A percentile compares a stretch with the other conserved stretches of the same genome.
Conservation (phyloP, 1,140 invertebrate species). For the Dendrolimus punctatus region DNA sequence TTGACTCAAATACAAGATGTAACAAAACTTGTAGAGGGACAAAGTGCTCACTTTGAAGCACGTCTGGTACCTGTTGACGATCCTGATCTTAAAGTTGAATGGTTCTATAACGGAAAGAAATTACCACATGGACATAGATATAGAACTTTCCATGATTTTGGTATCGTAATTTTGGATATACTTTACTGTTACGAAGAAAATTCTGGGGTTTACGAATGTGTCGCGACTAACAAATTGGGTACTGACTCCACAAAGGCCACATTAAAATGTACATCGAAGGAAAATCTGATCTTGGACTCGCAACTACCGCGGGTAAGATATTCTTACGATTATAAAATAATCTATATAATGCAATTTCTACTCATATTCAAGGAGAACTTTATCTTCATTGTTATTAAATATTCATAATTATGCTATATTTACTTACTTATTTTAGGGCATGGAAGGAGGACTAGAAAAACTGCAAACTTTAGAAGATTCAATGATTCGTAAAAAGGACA, state of each 20-base stretch:
- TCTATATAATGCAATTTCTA: slow-evolving; percentile 2
- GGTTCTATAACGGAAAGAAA: slow-evolving; percentile 95
- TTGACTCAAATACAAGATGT: slow-evolving; percentile 89
- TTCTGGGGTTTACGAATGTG: slow-evolving; percentile 93
- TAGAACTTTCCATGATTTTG: slow-evolving; percentile 97
- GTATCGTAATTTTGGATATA: slow-evolving; percentile 96
- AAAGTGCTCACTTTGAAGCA: slow-evolving; percentile 95
- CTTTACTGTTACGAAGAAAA: slow-evolving; percentile 98
- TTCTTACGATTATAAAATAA: neutral
- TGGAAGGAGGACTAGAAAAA: slow-evolving; percentile 94
- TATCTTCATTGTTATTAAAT: neutral
- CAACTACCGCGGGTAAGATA: slow-evolving; percentile 87
- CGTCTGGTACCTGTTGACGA: slow-evolving; percentile 92
- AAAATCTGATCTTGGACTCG: slow-evolving; percentile 94
- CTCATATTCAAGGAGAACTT: neutral
- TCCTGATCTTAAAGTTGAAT: slow-evolving; percentile 94
- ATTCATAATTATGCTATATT: too few species aligned
- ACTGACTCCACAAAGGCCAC: slow-evolving; percentile 89
- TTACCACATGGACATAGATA: slow-evolving; percentile 94
- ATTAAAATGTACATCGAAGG: slow-evolving; percentile 90
- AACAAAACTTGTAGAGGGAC: slow-evolving; percentile 89
- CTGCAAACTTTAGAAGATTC: slow-evolving; percentile 94
- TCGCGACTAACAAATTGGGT: slow-evolving; percentile 94
- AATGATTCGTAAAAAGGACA: slow-evolving; percentile 80
- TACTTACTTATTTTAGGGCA: slow-evolving; percentile 76